Conservation (phyloP, 2,888 invertebrate genomes). For the Cerastis leucographa region DNA sequence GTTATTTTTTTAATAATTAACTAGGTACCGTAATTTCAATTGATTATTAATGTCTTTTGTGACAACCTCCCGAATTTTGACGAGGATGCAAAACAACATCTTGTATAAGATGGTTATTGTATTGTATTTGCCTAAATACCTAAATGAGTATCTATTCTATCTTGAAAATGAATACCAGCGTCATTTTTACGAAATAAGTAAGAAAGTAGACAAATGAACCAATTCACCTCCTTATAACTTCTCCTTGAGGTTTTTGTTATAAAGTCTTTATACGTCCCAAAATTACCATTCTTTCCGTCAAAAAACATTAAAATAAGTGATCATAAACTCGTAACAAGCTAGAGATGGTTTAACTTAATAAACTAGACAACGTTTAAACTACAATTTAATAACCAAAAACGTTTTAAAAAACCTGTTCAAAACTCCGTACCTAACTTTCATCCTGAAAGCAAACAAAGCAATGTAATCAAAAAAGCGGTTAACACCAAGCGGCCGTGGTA, state of each 20-base stretch:
- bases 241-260: background rate
- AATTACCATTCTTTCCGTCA: background rate
- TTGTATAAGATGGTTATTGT: background rate
- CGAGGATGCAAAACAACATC: too few relatives aligned
- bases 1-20: too few relatives aligned
- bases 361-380: background rate
- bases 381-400: background rate
- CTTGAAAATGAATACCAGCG: background rate
- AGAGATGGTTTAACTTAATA: background rate
- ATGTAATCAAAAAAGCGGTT: slow-evolving; percentile 63
- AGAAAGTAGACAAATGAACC: background rate
- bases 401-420: slow-evolving; percentile 11
- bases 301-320: background rate
- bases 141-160: background rate
- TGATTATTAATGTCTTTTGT: too few relatives aligned
- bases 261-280: background rate
- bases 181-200: background rate
- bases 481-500: slow-evolving; percentile 57
- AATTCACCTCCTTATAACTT: background rate
- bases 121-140: background rate
- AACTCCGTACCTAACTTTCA: slow-evolving; percentile 30
- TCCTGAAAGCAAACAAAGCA: slow-evolving; percentile 55
- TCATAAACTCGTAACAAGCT: background rate
- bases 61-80: too few relatives aligned
- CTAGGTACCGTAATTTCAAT: too few relatives aligned